phyloP scores from a whole-genome alignment of 53 echinoderm and acorn worm species.

The Arbacia lixula region DNA sequence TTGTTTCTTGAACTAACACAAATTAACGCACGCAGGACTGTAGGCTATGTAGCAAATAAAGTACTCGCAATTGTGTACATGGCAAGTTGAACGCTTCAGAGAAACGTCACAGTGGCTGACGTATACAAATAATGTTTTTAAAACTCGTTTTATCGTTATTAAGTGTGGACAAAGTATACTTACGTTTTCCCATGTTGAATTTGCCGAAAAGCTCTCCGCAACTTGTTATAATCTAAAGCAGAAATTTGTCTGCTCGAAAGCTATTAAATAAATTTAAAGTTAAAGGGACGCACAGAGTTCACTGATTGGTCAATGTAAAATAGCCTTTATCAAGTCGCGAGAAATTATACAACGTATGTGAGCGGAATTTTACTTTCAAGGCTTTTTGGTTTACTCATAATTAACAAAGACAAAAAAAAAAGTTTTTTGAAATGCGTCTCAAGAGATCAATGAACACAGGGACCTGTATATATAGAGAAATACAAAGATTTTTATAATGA shows the following conservation, averaged over 20 bases:
- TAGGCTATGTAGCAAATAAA: neutral
- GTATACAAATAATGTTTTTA: neutral
- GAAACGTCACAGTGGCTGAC: neutral
- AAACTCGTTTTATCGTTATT: neutral
- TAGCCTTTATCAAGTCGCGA: too few species aligned
- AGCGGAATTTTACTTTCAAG: too few species aligned
- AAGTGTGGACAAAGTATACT: neutral
- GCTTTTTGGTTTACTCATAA: too few species aligned
- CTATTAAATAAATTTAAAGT: neutral
- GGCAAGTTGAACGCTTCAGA: too few species aligned
- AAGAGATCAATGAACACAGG: too few species aligned
- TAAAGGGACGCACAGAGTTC: neutral
- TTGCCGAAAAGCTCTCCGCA: neutral
- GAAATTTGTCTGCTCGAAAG: neutral
- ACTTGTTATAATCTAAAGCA: neutral
- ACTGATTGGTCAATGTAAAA: slow-evolving; percentile 24
- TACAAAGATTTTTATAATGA: too few species aligned
- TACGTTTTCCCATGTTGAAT: slow-evolving; percentile 10
- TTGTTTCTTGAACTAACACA: too few species aligned
- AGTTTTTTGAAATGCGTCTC: too few species aligned
- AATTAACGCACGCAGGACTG: neutral
- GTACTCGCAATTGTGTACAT: too few species aligned
- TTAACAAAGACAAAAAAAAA: too few species aligned
- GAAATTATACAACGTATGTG: too few species aligned
- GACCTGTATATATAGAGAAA: too few species aligned